Evolutionary conservation across 2,113 vertebrate species (phyloP), one percentile per base, ranked within the genome.

Genomic region (Pristiophorus japonicus): DNA sequence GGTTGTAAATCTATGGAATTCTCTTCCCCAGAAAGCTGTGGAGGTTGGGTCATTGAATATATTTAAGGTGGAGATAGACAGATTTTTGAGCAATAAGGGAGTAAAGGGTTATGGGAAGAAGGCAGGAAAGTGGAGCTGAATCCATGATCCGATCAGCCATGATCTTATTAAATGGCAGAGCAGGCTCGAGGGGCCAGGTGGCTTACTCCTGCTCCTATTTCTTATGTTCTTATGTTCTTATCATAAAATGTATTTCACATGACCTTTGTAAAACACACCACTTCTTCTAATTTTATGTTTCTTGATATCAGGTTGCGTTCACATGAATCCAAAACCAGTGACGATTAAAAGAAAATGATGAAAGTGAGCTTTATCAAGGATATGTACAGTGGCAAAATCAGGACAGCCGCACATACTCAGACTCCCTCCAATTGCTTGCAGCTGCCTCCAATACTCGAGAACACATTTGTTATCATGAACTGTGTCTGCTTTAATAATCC

Each of bases 401-500:
- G 42, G 45, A 70, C 93, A 94, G 93, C 93, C 22, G 42, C 42
- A 94, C 42, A 70, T 73, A 94, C 66, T 94, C 93, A 94, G 10
- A 70, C 38, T 67, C 66, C 45, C 93, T 73, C 38, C 65, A 94
- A 70, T 47, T 73, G 87, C 55, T 10, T 90, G 87, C 87, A 90
- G 87, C 87, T 90, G 87, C 45, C 47, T 27, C 34, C 87, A 16
- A 90, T 34, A 59, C 27, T 11, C 87, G 6, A 90, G 87, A 90
- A 24, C 16, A 90, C 45, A n/a, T 59, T 90, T 90, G 93, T 67
- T 94, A 94, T 73, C 93, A 70, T 94, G 45, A 94, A 45, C 93
- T 73, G 55, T 45, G 88, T 38, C 88, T 63, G 42, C 66, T 94
- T 73, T 47, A 73, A 42, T 94, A 51, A 94, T 94, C 42, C n/a